phyloP scores from a whole-genome alignment of 30 jellyfish, hydroid and myxozoan species.

The Aurelia sp. region DNA sequence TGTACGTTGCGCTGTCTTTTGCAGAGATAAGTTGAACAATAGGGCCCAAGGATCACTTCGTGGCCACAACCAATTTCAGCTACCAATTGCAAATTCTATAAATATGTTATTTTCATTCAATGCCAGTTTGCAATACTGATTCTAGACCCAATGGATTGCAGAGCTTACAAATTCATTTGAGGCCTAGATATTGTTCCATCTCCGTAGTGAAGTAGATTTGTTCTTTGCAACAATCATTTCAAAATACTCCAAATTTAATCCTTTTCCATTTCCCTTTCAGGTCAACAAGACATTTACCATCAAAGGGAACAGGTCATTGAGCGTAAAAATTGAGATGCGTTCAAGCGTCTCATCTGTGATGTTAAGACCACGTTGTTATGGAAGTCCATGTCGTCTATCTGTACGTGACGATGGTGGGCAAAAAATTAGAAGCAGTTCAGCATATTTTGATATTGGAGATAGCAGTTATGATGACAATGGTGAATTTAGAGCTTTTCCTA shows the following conservation, averaged over 20 bases:
- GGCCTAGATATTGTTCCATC: too few species aligned
- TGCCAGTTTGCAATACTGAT: too few species aligned
- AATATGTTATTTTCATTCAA: too few species aligned
- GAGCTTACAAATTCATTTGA: too few species aligned
- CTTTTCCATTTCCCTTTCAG: constrained; percentile 1
- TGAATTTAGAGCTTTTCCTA: neutral
- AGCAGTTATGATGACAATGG: neutral
- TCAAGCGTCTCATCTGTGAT: constrained; percentile 20
- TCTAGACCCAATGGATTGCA: too few species aligned
- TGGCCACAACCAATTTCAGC: too few species aligned
- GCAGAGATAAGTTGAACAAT: too few species aligned
- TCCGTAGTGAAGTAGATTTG: too few species aligned
- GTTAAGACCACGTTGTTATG: constrained; percentile 16
- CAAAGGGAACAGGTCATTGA: neutral
- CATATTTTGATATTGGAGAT: constrained; percentile 5
- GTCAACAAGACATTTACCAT: constrained; percentile 3
- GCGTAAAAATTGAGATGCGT: constrained; percentile 7
- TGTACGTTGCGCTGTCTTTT: too few species aligned
- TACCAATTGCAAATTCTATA: too few species aligned
- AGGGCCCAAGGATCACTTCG: too few species aligned
- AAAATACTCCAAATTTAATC: neutral
- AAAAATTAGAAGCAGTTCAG: neutral
- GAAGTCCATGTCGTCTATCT: constrained; percentile 18
- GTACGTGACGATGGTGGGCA: constrained; percentile 6
- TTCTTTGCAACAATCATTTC: too few species aligned